These are phyloP conservation scores for Paradisaea rubra DNA, from an alignment of 2,113 vertebrate genomes.

Conservation along the genomic window DNA sequence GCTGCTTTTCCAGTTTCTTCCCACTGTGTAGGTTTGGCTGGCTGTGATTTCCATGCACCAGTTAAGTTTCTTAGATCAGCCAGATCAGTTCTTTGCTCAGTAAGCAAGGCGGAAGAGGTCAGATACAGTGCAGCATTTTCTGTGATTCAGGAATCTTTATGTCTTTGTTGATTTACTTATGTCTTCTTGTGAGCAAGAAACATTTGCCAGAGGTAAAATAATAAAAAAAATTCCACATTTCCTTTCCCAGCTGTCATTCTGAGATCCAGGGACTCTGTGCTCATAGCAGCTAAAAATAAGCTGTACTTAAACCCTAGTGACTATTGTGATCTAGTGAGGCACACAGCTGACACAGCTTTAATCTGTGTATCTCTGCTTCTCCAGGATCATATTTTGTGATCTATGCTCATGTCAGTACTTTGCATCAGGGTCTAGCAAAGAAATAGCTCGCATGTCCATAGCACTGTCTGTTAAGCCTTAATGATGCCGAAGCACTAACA, in stretches of 20 bases:
- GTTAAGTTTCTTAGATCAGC: neutral
- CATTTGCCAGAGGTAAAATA: neutral
- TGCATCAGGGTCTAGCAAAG: neutral
- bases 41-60: neutral
- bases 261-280: neutral
- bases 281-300: conserved; percentile 23
- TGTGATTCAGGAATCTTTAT: neutral
- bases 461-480: neutral
- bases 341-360: neutral
- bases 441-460: neutral
- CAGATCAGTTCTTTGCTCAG: neutral
- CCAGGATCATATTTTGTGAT: neutral
- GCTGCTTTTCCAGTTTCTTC: neutral
- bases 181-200: neutral
- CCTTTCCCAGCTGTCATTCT: conserved; percentile 2
- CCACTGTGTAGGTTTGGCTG: neutral
- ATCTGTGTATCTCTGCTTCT: conserved; percentile 5
- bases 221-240: neutral
- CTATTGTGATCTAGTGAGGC: neutral
- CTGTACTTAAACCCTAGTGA: neutral
- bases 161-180: conserved; percentile 22
- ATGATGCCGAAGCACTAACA: neutral
- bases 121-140: neutral
- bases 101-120: neutral
- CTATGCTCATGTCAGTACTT: neutral